Percentiles rank a stretch among this genome's conserved stretches.
These are phyloP conservation scores for Metallyticus violacea DNA, from an alignment of 2,888 invertebrate species.

Conservation along the genomic window DNA sequence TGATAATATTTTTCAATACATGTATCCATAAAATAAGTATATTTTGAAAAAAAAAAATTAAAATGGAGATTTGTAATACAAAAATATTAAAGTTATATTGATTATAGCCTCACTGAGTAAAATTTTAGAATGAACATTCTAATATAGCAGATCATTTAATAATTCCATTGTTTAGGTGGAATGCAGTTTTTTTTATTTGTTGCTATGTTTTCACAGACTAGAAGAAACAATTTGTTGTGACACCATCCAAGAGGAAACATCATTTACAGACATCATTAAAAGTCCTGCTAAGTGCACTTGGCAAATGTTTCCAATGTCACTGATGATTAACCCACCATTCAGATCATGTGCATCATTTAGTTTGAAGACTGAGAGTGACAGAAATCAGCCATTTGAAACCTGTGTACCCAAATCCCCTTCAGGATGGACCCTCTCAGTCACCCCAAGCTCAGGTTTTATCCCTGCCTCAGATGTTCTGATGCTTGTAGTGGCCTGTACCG, in stretches of 20 bases:
- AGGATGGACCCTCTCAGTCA: not conserved
- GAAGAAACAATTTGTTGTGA: not conserved
- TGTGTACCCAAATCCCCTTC: not conserved
- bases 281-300: not conserved
- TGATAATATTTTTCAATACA: too few relatives aligned
- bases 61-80: too few relatives aligned
- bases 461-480: not conserved
- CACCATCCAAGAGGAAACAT: not conserved
- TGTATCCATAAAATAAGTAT: too few relatives aligned
- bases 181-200: too few relatives aligned
- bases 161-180: too few relatives aligned
- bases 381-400: not conserved
- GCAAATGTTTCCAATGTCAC: not conserved
- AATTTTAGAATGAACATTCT: too few relatives aligned
- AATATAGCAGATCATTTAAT: too few relatives aligned
- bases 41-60: too few relatives aligned
- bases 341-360: not conserved
- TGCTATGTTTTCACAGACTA: not conserved
- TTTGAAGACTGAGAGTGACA: not conserved
- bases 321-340: not conserved
- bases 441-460: not conserved
- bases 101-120: too few relatives aligned
- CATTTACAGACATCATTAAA: not conserved
- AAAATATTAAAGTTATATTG: too few relatives aligned
- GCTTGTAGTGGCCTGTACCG: not conserved